Evolutionary conservation across 2,888 invertebrate species (phyloP), one percentile per base, ranked within the genome.

Genomic region (Meganola albula): DNA sequence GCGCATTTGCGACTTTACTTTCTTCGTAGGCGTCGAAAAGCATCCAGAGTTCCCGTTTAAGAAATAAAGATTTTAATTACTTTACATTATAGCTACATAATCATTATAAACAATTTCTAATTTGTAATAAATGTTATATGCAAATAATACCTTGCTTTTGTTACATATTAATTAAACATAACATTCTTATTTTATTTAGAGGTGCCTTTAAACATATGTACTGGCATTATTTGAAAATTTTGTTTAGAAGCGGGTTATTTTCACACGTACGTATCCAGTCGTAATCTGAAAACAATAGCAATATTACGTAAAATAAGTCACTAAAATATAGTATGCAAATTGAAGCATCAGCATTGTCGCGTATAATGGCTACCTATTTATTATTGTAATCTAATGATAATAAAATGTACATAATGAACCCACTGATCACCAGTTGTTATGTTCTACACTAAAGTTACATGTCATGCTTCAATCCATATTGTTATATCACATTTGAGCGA

Each of bases 41-140:
- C 93, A 93, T 64, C 91, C 92, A 0, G 92, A 93, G 63, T 93
- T 88, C 62, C 93, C 93, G 0, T 92, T 92, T 55, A 87, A 87
- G 55, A 84, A 78, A 40, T 69, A 64, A 29, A 27, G 3, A 11
- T 2, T 16, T 26, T 31, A 20, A 20, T 20, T 16, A 16, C 16
- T 16, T 16, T 5, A 16, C 6, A 5, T 16, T 16, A 16, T 16
- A 16, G 16, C 6, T 16, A 16, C 16, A 16, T 16, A 6, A 16
- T 16, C 4, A 16, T 16, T 16, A 16, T 16, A 16, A 4, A 16
- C 6, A 16, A 5, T 16, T 5, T 5, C 6, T 5, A 16, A 16
- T 16, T 16, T 16, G 16, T 16, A 16, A 16, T 16, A 16, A 16
- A 16, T n/a, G n/a, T n/a, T n/a, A n/a, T n/a, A n/a, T n/a, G n/a